Base-by-base conservation (phyloP, 2,797 vertebrate genomes). In the Urophycis tenuis region DNA sequence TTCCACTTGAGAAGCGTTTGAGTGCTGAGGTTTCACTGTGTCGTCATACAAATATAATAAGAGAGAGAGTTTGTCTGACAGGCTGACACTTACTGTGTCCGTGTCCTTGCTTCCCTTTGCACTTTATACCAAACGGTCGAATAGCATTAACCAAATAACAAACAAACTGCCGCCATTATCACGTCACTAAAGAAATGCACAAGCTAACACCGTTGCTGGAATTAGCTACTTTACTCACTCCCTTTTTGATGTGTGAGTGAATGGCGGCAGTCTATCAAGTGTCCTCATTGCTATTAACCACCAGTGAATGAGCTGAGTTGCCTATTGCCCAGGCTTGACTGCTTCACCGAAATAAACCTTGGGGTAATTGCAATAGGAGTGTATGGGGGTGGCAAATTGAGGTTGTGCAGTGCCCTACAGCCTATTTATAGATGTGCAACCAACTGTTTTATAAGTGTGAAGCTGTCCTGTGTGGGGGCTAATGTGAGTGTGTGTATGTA, bases 341-440 rank as follows among this genome's bases (percentile, higher is more conserved):
- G 91, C 90, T 90, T 91, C 92, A 92, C 89, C 82, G 88, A 93
- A 94, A 93, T 92, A 93, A 92, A 93, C 91, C 89, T 92, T 86
- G 87, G 88, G 91, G 92, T 93, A 93, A 94, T 93, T 94, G 91
- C 90, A 88, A 90, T 91, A 91, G 91, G 90, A 92, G 91, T 90
- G 89, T 92, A 91, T 87, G 87, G 86, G 90, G 91, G 91, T 87
- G 89, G 90, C 86, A 91, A 91, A 94, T 92, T 91, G 91, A 92
- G 91, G 90, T 87, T 93, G 91, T 89, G 90, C 84, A 78, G 85
- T 92, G 91, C 92, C 92, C 91, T 91, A 90, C 90, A 91, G 89
- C 87, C 91, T 93, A 93, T 94, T 93, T 93, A 92, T 92, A 93
- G 91, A 92, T 91, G 85, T 89, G 88, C 90, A 93, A 84, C 76